Conservation (phyloP, 2,888 invertebrate species). For the Augiades crinisus region DNA sequence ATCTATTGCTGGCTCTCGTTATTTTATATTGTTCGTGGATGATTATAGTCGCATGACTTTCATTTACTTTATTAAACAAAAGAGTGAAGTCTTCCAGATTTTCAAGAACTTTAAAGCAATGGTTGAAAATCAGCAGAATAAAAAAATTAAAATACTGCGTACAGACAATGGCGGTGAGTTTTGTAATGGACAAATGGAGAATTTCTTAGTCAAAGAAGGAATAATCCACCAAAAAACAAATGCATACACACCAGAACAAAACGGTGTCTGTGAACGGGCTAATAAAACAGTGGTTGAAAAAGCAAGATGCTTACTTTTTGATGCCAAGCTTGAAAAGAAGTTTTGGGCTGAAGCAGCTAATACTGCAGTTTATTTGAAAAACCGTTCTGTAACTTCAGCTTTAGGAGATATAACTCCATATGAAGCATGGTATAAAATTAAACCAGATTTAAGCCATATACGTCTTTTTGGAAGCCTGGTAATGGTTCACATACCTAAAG, state of each 20-base stretch:
- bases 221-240: constrained; percentile 43
- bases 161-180: constrained; percentile 29
- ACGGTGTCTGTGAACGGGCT: constrained; percentile 33
- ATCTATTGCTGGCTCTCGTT: no score
- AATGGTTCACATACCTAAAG: constrained; percentile 31
- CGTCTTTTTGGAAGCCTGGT: constrained; percentile 29
- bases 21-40: no score
- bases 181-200: constrained; percentile 17
- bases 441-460: constrained; percentile 29
- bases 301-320: no score
- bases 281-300: constrained; percentile 28
- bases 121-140: constrained; percentile 32
- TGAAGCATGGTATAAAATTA: constrained; percentile 29
- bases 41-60: no score
- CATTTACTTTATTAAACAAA: no score
- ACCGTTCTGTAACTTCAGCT: not conserved
- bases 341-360: no score
- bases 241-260: constrained; percentile 42
- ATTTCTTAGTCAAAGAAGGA: constrained; percentile 29
- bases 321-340: no score
- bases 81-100: constrained; percentile 16
- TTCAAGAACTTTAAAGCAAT: constrained; percentile 11
- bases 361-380: no score
- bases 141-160: constrained; percentile 35
- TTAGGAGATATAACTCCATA: constrained; percentile 13